A percentile compares a stretch with the other conserved stretches of the same genome.
Conservation (phyloP, 1,140 invertebrate genomes). For the Venturia canescens region DNA sequence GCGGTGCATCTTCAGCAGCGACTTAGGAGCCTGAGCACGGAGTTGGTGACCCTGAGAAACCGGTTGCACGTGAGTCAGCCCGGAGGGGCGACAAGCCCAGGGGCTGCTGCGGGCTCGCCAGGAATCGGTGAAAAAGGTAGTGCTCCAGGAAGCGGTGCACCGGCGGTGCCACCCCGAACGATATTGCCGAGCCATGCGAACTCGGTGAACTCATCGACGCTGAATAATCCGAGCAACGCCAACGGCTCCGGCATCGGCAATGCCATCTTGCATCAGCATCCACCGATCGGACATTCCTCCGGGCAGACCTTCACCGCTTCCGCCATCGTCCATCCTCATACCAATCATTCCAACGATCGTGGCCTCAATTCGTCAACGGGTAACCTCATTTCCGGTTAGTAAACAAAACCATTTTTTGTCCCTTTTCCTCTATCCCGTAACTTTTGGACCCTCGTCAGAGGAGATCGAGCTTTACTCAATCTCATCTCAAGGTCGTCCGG, state of each 20-base stretch:
- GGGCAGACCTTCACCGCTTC: slow-evolving; percentile 72
- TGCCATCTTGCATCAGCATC: slow-evolving; percentile 55
- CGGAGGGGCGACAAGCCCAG: slow-evolving; percentile 66
- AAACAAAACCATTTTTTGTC: background rate
- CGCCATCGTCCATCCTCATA: slow-evolving; percentile 73
- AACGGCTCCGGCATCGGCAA: slow-evolving; percentile 57
- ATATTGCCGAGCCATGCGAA: slow-evolving; percentile 66
- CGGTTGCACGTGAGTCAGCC: slow-evolving; percentile 86
- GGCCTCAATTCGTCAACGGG: slow-evolving; percentile 69
- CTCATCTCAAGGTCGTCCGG: no score
- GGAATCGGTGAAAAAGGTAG: slow-evolving; percentile 57
- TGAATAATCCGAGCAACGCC: background rate
- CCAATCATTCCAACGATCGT: slow-evolving; percentile 66
- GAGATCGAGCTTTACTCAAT: no score
- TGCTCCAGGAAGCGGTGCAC: slow-evolving; percentile 60
- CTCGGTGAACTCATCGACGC: background rate
- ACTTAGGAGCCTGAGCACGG: slow-evolving; percentile 91
- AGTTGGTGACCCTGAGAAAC: slow-evolving; percentile 92
- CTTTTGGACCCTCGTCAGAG: no score
- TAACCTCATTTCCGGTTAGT: slow-evolving; percentile 73
- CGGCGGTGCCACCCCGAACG: slow-evolving; percentile 75
- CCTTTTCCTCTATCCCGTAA: no score
- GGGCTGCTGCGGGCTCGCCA: slow-evolving; percentile 48
- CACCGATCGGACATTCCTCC: slow-evolving; percentile 66
- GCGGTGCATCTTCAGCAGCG: slow-evolving; percentile 93